phyloP scores from a whole-genome alignment of 2,797 vertebrate genomes.

The Sebastes steindachneri region DNA sequence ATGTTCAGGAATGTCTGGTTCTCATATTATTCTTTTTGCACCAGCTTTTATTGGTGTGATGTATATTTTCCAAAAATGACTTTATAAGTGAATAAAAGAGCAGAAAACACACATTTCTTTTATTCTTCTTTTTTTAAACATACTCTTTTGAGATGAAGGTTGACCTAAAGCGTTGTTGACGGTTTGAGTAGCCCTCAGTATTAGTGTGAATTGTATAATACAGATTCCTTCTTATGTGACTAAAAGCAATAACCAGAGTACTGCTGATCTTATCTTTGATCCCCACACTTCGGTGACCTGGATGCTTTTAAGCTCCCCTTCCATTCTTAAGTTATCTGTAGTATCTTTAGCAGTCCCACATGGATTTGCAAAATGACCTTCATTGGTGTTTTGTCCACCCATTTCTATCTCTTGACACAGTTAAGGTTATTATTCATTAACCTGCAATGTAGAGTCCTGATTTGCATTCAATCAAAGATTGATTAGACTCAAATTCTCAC shows the following conservation, averaged over 20 bases:
- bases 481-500: not conserved
- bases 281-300: not conserved
- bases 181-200: not conserved
- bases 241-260: not conserved
- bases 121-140: not conserved
- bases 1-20: not conserved
- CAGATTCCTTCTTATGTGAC: not conserved
- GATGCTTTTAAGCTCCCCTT: not conserved
- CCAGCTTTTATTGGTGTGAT: not conserved
- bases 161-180: not conserved
- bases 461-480: not conserved
- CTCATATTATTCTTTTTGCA: not conserved
- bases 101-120: not conserved
- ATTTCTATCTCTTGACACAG: not conserved
- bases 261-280: constrained; percentile 18
- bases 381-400: not conserved
- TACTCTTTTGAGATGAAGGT: not conserved
- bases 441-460: not conserved
- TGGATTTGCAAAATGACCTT: constrained; percentile 1
- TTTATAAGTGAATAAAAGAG: constrained; percentile 28
- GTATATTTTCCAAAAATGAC: not conserved
- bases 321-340: not conserved
- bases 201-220: not conserved
- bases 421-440: not conserved
- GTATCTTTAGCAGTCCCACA: constrained; percentile 14